Evolutionary conservation across 2,797 vertebrate genomes (phyloP).

Genomic region (Cryptoprocta ferox): DNA sequence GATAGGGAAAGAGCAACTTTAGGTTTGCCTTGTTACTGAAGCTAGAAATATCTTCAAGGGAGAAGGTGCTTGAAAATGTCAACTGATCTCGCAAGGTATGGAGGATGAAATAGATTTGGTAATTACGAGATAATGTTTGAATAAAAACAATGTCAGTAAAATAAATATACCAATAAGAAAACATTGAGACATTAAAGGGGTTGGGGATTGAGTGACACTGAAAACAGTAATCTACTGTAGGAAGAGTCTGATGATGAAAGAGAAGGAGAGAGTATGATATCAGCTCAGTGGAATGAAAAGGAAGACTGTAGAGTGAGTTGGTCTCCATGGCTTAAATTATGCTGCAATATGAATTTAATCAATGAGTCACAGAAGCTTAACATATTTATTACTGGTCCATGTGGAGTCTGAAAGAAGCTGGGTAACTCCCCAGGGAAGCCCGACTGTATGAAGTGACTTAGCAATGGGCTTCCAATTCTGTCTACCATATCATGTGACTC

Average conservation of each 20-base stretch:
- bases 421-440: neutral
- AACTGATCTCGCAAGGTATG: neutral
- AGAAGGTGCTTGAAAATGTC: neutral
- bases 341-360: neutral
- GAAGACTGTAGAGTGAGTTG: neutral
- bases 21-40: neutral
- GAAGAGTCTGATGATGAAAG: neutral
- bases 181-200: neutral
- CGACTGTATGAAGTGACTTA: neutral
- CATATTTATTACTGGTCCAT: neutral
- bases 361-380: neutral
- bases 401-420: neutral
- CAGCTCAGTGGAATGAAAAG: neutral
- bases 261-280: accelerated
- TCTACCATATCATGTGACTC: neutral
- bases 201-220: accelerated
- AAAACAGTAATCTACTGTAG: neutral
- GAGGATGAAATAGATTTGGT: neutral
- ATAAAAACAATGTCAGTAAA: neutral
- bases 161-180: neutral
- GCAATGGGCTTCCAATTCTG: accelerated
- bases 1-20: neutral
- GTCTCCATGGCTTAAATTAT: neutral
- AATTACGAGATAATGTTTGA: neutral
- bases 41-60: neutral